A percentile compares a stretch with the other conserved stretches of the same genome.
phyloP scores from a whole-genome alignment of 2,797 vertebrate genomes.

The Hirundo rustica region DNA sequence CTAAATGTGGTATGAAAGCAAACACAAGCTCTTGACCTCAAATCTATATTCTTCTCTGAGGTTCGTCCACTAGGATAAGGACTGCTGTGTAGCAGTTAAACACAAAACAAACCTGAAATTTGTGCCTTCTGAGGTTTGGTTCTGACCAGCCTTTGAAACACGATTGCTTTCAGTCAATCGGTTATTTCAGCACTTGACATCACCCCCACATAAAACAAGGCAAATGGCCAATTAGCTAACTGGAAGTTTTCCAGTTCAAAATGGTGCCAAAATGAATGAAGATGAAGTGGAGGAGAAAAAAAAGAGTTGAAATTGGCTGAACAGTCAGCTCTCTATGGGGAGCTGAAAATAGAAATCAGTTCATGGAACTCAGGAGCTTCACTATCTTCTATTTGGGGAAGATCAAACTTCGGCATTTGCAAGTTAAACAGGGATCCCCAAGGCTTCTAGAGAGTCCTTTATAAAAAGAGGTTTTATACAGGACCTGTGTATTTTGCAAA shows the following conservation, averaged over 20 bases:
- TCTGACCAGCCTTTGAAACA: constrained; percentile 27
- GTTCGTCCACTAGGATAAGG: not conserved
- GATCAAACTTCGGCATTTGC: constrained; percentile 65
- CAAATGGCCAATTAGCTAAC: constrained; percentile 45
- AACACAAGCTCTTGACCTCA: constrained; percentile 25
- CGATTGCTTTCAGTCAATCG: constrained; percentile 49
- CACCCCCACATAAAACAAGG: constrained; percentile 51
- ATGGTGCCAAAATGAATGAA: constrained; percentile 49
- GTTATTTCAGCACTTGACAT: constrained; percentile 60
- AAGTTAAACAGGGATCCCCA: constrained; percentile 68
- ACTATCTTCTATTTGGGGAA: constrained; percentile 69
- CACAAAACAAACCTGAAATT: constrained; percentile 41
- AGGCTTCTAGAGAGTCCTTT: constrained; percentile 45
- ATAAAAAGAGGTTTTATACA: constrained; percentile 58
- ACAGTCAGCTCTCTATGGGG: constrained; percentile 62
- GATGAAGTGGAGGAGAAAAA: not conserved
- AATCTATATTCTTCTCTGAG: constrained; percentile 13
- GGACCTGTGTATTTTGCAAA: constrained; percentile 57
- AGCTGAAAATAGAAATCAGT: constrained; percentile 57
- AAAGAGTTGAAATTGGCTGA: constrained; percentile 44
- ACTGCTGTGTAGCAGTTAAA: constrained; percentile 19
- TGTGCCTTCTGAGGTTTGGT: constrained; percentile 24
- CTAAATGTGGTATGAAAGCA: constrained; percentile 48
- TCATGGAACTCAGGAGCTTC: constrained; percentile 59
- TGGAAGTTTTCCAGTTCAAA: constrained; percentile 52